These are phyloP conservation scores for Perognathus longimembris DNA, from an alignment of 2,113 vertebrate species.

Conservation along the genomic window DNA sequence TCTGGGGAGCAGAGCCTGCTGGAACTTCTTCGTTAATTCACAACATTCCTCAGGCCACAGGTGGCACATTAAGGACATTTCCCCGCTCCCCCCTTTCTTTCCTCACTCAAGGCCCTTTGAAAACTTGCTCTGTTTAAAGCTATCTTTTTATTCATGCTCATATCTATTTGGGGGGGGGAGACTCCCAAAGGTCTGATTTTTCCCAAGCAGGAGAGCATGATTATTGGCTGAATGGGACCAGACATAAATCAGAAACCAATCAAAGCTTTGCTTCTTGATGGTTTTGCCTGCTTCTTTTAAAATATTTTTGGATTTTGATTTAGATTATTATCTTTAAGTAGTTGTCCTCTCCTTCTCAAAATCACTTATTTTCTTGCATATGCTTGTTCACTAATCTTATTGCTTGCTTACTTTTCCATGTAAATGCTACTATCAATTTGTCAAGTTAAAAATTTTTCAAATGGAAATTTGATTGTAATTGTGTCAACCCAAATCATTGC, in stretches of 20 bases:
- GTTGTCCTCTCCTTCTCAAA: neutral
- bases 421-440: constrained; percentile 27
- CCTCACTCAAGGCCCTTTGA: neutral
- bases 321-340: no score
- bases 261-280: neutral
- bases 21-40: neutral
- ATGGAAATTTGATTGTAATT: constrained; percentile 16
- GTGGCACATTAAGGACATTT: neutral
- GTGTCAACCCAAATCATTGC: constrained; percentile 12
- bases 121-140: no score
- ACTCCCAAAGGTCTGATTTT: neutral
- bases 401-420: constrained; percentile 17
- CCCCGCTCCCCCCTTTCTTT: neutral
- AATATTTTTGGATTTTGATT: no score
- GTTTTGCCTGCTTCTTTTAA: neutral
- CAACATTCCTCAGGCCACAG: neutral
- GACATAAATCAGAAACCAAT: neutral
- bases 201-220: neutral
- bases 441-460: constrained; percentile 21
- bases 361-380: neutral
- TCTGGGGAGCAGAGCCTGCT: neutral
- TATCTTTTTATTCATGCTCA: neutral
- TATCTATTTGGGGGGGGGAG: neutral
- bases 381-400: constrained; percentile 53
- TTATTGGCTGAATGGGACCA: neutral